These are phyloP conservation scores for Acleris sparsana DNA, from an alignment of 2,888 invertebrate species.

Conservation along the genomic window DNA sequence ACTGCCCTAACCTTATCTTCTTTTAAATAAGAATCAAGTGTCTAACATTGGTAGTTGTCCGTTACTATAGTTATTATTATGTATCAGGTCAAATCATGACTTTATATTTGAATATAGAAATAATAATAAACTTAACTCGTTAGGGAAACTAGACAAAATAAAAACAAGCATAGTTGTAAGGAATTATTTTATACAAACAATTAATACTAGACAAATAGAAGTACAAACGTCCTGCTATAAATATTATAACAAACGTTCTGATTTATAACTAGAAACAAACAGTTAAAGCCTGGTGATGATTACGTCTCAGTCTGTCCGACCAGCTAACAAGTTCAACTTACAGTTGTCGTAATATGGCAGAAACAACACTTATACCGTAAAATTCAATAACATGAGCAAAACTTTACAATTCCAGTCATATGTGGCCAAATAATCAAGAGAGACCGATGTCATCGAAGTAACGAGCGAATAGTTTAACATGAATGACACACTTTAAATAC, in stretches of 20 bases:
- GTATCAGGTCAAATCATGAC: neutral
- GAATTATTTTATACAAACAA: conserved; percentile 40
- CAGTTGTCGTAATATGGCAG: conserved; percentile 31
- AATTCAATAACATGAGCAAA: conserved; percentile 10
- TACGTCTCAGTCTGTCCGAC: conserved; percentile 25
- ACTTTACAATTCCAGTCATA: neutral
- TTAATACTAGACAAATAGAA: conserved; percentile 44
- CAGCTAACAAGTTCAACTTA: conserved; percentile 25
- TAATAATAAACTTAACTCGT: neutral
- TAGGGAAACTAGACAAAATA: conserved; percentile 24
- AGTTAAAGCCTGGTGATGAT: conserved; percentile 33
- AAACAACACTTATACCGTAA: conserved; percentile 22
- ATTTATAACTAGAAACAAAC: conserved; percentile 41
- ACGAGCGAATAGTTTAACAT: too few relatives aligned
- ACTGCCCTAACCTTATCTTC: too few relatives aligned
- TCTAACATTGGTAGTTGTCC: too few relatives aligned
- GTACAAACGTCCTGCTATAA: conserved; percentile 63
- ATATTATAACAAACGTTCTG: conserved; percentile 71
- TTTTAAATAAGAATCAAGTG: too few relatives aligned
- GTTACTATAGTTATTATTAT: neutral
- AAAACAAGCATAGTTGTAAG: conserved; percentile 3
- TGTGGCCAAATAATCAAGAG: too few relatives aligned
- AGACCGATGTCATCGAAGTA: too few relatives aligned
- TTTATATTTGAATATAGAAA: neutral
- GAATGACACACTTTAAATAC: too few relatives aligned